Base-by-base conservation (phyloP, 2,113 vertebrate species). In the Odontesthes bonariensis region DNA sequence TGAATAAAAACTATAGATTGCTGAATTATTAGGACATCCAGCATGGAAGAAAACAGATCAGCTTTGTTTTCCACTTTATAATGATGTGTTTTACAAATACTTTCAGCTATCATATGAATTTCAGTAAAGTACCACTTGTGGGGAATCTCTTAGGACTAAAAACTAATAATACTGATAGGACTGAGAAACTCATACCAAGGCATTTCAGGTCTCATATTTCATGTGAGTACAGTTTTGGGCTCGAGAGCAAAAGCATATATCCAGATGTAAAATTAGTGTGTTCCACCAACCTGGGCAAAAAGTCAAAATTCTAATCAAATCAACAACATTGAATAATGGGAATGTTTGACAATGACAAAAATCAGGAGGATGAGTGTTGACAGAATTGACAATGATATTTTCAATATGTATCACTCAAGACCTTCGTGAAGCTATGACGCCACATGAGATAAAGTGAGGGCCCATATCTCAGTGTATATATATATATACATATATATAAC, bases 1-100 rank as follows among this genome's bases (percentile, higher is more conserved):
- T 40, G 67, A 73, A 65, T n/a, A 59, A 60, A 38, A 71, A 32
- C 33, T 53, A 27, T 11, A 67, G 35, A 72, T 31, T 16, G 16
- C 14, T 32, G 10, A 78, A 56, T 35, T 57, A 23, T 66, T 40
- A 31, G 31, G 67, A 44, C 59, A 54, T 51, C 40, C 49, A 60
- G 32, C 17, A 3, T 9, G 44, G 51, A 17, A 54, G 10, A 42
- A 79, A 69, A 60, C 27, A 61, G 31, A 47, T 66, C 20, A 56
- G 16, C 22, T 67, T 14, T 32, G 51, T 52, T 67, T n/a, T 46
- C 42, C 27, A 57, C 7, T 35, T 16, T 55, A 12, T 16, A 16
- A 19, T 63, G 16, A 64, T 40, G 52, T 62, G 38, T 69, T 70
- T 63, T 62, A 69, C 17, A 49, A 13, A 62, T 27, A 53, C 27